Percentiles rank a stretch among this genome's conserved stretches.
Evolutionary conservation across 1,140 invertebrate genomes (phyloP).

Genomic region (Lordiphosa mommai): DNA sequence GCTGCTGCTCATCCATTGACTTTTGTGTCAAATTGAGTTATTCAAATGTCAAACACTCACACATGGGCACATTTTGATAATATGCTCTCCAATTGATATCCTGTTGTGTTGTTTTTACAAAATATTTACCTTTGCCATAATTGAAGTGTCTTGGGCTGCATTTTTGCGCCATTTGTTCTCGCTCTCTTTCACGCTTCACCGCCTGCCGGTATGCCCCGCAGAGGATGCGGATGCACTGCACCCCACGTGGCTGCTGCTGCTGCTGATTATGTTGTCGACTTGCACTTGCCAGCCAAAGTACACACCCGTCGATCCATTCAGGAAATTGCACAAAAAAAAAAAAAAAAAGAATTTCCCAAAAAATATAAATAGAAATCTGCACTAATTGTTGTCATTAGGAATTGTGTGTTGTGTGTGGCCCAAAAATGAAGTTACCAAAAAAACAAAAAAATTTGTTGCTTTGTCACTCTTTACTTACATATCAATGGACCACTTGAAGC

Average conservation of each 20-base stretch:
- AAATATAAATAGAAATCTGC: conserved; percentile 24
- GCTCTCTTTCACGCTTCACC: conserved; percentile 43
- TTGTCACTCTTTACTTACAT: conserved; percentile 23
- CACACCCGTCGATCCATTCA: neutral
- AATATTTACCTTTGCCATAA: conserved; percentile 78
- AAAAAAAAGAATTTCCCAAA: conserved; percentile 17
- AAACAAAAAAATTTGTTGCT: no score
- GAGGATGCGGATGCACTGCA: conserved; percentile 46
- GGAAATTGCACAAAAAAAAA: neutral
- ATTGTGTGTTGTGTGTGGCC: conserved; percentile 41
- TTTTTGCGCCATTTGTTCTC: conserved; percentile 65
- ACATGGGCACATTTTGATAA: conserved; percentile 65
- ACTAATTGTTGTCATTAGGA: conserved; percentile 71
- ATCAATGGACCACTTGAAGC: conserved; percentile 1
- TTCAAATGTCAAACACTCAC: conserved; percentile 49
- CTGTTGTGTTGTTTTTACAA: conserved; percentile 78
- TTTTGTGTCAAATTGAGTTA: conserved; percentile 75
- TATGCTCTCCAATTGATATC: conserved; percentile 66
- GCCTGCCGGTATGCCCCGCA: conserved; percentile 26
- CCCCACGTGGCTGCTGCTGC: conserved; percentile 47
- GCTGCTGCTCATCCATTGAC: conserved; percentile 63
- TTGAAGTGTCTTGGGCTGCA: conserved; percentile 62
- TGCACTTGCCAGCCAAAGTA: conserved; percentile 4
- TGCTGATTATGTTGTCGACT: conserved; percentile 57
- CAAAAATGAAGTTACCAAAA: conserved; percentile 28